These are phyloP conservation scores for Sebastes baramenuke DNA, from an alignment of 2,797 vertebrate genomes.

Conservation along the genomic window DNA sequence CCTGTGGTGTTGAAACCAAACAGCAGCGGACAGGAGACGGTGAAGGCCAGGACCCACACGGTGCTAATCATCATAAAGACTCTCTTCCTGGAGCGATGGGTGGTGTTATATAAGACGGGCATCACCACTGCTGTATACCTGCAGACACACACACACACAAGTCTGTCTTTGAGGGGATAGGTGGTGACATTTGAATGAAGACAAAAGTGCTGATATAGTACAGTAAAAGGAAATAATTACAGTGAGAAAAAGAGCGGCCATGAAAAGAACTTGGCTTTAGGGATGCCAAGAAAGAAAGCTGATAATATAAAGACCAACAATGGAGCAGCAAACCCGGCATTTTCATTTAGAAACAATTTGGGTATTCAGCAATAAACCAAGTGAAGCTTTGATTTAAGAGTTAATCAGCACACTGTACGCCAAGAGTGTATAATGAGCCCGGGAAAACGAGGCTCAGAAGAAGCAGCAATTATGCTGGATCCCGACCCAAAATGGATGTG, in stretches of 20 bases:
- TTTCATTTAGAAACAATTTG: conserved; percentile 56
- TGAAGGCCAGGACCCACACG: conserved; percentile 92
- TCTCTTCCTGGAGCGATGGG: conserved; percentile 89
- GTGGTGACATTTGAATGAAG: conserved; percentile 30
- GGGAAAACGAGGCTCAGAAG: conserved; percentile 45
- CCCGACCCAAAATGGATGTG: conserved; percentile 59
- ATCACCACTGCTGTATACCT: conserved; percentile 96
- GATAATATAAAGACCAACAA: conserved; percentile 39
- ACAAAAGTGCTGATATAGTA: conserved; percentile 30
- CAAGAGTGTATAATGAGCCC: conserved; percentile 61
- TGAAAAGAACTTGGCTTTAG: conserved; percentile 6
- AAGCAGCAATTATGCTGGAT: conserved; percentile 61
- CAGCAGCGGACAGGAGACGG: conserved; percentile 93
- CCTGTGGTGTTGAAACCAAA: conserved; percentile 98
- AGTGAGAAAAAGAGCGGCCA: neutral
- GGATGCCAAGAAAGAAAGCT: conserved; percentile 17
- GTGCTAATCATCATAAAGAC: conserved; percentile 90
- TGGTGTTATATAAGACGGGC: conserved; percentile 92
- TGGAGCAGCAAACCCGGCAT: conserved; percentile 32
- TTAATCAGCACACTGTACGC: conserved; percentile 58
- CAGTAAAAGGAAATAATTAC: conserved; percentile 27
- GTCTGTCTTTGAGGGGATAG: neutral
- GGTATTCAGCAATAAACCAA: conserved; percentile 60
- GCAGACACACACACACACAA: conserved; percentile 28
- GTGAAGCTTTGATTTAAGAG: conserved; percentile 63